phyloP scores from a whole-genome alignment of 2,888 invertebrate genomes.

The Hirtodrosophila duncani region DNA sequence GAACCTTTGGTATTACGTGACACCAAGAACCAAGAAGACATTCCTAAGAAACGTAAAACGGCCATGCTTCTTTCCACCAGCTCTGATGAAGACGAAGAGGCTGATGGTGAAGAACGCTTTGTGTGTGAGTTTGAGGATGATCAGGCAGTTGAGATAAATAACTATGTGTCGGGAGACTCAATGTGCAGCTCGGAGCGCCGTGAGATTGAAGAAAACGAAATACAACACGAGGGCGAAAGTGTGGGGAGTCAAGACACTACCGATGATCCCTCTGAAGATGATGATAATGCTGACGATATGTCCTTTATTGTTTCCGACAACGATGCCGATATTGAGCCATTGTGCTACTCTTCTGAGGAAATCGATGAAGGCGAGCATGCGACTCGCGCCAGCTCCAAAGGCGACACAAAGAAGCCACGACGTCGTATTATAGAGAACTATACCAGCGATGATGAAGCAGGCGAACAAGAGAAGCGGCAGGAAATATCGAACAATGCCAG shows the following conservation, averaged over 20 bases:
- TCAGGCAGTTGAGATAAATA: constrained; percentile 58
- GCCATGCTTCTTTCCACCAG: constrained; percentile 2
- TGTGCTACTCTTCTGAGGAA: constrained; percentile 36
- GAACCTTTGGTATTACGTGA: constrained; percentile 21
- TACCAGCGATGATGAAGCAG: constrained; percentile 24
- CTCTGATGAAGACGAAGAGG: constrained; percentile 21
- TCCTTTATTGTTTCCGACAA: constrained; percentile 80
- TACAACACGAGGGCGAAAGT: constrained; percentile 80
- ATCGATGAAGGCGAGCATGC: constrained; percentile 17
- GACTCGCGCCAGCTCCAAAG: neutral
- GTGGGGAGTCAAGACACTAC: constrained; percentile 79
- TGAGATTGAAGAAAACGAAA: constrained; percentile 80
- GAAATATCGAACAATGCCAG: constrained; percentile 5
- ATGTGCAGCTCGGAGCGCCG: constrained; percentile 79
- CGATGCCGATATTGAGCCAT: constrained; percentile 8
- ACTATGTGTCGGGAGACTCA: constrained; percentile 74
- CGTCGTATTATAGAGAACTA: constrained; percentile 37
- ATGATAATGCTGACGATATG: constrained; percentile 78
- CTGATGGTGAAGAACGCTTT: constrained; percentile 19
- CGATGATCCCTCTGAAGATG: constrained; percentile 77
- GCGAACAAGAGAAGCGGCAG: neutral
- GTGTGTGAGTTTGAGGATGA: constrained; percentile 63
- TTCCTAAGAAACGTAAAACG: neutral
- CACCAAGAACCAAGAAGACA: neutral
- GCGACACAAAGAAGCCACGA: constrained; percentile 24